Evolutionary conservation across 2,797 vertebrate species (phyloP), one percentile per base, ranked within the genome.

Genomic region (Poecile montanus): DNA sequence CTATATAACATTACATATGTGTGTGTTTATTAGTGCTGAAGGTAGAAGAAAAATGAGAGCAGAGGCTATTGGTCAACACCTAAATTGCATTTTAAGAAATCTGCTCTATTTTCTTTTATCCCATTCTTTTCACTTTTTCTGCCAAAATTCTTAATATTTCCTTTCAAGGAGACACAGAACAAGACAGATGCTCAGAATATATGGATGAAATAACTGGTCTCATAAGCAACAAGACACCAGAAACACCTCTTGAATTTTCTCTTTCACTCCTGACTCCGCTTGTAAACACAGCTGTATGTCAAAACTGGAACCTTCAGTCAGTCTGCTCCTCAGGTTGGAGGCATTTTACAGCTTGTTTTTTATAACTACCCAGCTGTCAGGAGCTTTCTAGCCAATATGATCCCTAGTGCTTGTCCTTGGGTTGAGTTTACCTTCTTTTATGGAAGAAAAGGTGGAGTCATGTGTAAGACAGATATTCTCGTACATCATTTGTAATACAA

Each of bases 21-120:
- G 3, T 57, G 27, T 63, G 47, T 38, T 20, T 40, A 76, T 91
- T 89, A 78, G 5, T 47, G 26, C 22, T 47, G 48, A 90, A 88
- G 14, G 44, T 30, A 75, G 67, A 91, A 93, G 51, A 88, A 84
- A 95, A 94, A 85, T 75, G 34, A 80, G 44, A 89, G 15, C 11
- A 62, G 77, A 84, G 4, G 17, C 4, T 22, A 66, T 42, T 78
- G 73, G 58, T 51, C 60, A 93, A 53, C 19, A 90, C 5, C 38
- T 78, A 88, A 63, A 89, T 61, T 71, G 44, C 26, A 48, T 53
- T 75, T 92, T 50, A 45, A 91, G 74, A 86, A 88, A 62, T 68
- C 4, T 74, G 8, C 21, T 65, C 20, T 71, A 11, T 85, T 89
- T 75, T 88, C n/a, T 81, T 87, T 66, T 57, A 57, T 53, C 7